These are phyloP conservation scores for Corydoras sp. DNA, from an alignment of 2,113 vertebrate genomes.

Conservation along the genomic window DNA sequence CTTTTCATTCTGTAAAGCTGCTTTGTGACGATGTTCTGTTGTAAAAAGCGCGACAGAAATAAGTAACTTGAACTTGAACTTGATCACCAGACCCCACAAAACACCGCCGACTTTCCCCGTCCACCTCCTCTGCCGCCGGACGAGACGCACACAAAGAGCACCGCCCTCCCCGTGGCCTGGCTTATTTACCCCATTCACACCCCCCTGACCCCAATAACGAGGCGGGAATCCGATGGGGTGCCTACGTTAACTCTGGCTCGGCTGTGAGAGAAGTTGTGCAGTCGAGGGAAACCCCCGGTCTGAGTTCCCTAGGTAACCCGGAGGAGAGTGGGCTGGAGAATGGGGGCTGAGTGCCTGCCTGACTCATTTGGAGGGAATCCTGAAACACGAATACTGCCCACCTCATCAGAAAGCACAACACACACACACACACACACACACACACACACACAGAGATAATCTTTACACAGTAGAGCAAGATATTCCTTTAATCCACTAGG, in stretches of 20 bases:
- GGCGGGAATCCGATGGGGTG: too few relatives aligned
- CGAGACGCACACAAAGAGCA: not conserved
- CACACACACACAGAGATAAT: slow-evolving; percentile 28
- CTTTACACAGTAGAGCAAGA: slow-evolving; percentile 11
- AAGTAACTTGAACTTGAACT: too few relatives aligned
- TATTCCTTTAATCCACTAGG: slow-evolving; percentile 37
- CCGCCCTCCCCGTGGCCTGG: not conserved
- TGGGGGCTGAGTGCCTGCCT: slow-evolving; percentile 69
- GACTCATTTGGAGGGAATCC: slow-evolving; percentile 78
- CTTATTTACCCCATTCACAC: not conserved
- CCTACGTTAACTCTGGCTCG: not conserved
- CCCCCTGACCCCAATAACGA: too few relatives aligned
- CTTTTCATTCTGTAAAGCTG: too few relatives aligned
- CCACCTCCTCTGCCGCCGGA: too few relatives aligned
- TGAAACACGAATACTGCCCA: slow-evolving; percentile 71
- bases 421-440: slow-evolving; percentile 36
- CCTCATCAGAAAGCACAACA: slow-evolving; percentile 57
- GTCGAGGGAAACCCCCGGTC: slow-evolving; percentile 65
- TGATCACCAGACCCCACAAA: too few relatives aligned
- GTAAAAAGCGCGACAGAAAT: too few relatives aligned
- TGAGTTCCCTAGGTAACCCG: slow-evolving; percentile 76
- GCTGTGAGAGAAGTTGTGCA: not conserved
- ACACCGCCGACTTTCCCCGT: too few relatives aligned
- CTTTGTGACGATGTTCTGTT: too few relatives aligned
- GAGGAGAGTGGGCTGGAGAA: slow-evolving; percentile 53